Base-by-base conservation (phyloP, 1,140 invertebrate species). In the Drosophila chauvacae region DNA sequence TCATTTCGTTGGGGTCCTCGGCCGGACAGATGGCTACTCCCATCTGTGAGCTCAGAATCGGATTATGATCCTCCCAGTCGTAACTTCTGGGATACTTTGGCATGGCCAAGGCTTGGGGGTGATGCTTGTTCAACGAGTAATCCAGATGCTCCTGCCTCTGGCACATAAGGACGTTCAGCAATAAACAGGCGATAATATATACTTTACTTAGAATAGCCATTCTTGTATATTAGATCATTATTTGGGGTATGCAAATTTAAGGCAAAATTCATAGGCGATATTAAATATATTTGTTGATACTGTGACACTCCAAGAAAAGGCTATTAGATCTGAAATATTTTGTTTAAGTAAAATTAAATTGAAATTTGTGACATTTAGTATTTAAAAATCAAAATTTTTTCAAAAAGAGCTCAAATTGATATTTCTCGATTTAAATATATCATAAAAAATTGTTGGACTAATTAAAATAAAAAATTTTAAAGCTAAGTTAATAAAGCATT, bases 1-100 rank as follows among this genome's bases (percentile, higher is more conserved):
- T 33, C 39, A 65, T 6, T n/a, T 64, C 71, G 10, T 41, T 28
- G 2, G 70, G 16, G 45, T 42, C 30, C 26, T 76, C 73, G 18
- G 70, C 73, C 1, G 73, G 23, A 41, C 73, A 76, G 7, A 76
- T 53, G 5, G 37, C 11, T 4, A 42, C 41, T 1, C 10, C 23
- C n/a, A 35, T 16, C 6, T 41, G 30, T 3, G 57, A 11, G 4
- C 20, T 28, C 7, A 13, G 10, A 30, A 7, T 10, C 2, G 28
- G 1, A n/a, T 45, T 11, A 6, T 2, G 0, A 23, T 39, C 9
- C 0, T 16, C 35, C 9, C 11, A 6, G 4, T 26, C 9, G 20
- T 23, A 6, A 2, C 14, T 56, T n/a, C 53, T 26, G 1, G 53
- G 20, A 39, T n/a, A 9, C 20, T 56, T 56, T 1, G 20, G 4